Evolutionary conservation across 1,140 invertebrate species (phyloP), one percentile per base, ranked within the genome.

Genomic region (Macrobrachium nipponense): DNA sequence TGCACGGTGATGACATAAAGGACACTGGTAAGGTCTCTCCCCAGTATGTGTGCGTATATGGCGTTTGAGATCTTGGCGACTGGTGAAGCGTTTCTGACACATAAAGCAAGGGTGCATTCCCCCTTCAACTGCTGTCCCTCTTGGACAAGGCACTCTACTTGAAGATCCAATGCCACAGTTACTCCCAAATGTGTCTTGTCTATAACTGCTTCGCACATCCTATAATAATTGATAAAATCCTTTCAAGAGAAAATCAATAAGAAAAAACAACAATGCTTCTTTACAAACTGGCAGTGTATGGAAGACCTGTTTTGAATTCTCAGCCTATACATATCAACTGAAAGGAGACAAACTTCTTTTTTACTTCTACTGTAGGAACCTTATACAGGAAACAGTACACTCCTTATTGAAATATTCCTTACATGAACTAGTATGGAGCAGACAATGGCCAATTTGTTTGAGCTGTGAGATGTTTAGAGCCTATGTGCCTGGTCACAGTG

Each of bases 41-140:
- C 83, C 83, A 15, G 83, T 86, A 66, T 86, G 83, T 23, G 83
- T 86, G 20, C 83, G 83, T 15, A 86, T 77, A 36, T 86, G 83
- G 8, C 83, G 83, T 59, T 77, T 72, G 76, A 86, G 68, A 59
- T 86, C 83, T 68, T 86, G 83, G 20, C 77, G 64, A 59, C 83
- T 86, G 83, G 77, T 86, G 77, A 86, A 86, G 15, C 83, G 77
- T 77, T 86, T 86, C 77, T 86, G 83, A 64, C 83, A 86, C 20
- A 86, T 66, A n/a, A 86, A 27, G 68, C 83, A 86, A 5, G 76
- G 83, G 66, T 86, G 83, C 14, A 23, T 70, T 17, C 60, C 76
- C 11, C 64, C 83, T 27, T 85, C 83, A 23, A 73, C 44, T 27
- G 64, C 15, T 62, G 62, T 18, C 23, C 51, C 83, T 59, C 27